Evolutionary conservation across 2,113 vertebrate species (phyloP), one percentile per base, ranked within the genome.

Genomic region (Malurus cyaneus): DNA sequence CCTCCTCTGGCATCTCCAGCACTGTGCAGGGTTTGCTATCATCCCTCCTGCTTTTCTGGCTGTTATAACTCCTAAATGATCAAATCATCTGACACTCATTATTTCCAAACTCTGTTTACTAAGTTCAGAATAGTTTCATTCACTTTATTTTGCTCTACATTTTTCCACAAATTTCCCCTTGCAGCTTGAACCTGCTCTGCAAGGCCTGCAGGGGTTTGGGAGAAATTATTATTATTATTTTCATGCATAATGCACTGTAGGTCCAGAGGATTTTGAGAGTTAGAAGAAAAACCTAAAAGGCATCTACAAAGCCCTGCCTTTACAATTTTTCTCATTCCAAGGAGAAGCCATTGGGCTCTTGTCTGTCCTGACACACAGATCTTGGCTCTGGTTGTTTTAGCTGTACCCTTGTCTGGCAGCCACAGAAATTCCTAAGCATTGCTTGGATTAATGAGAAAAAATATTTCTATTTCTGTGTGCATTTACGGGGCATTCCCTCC

Each of bases 401-500:
- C 34, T 25, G 32, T 3, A 8, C 3, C 7, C 28, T 57, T 18
- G 2, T 16, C 32, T 52, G 25, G 42, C 32, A 41, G 29, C 39
- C 28, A 7, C 19, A 7, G 0, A 2, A 10, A 16, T 80, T 74
- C 15, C n/a, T 71, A 79, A 50, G 25, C 3, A 47, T 39, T 71
- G 25, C 53, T 77, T 80, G 7, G 15, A 64, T 25, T 52, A 41
- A 4, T 19, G 26, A 47, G 65, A 52, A 60, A 34, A 5, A 29
- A 0, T 8, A 6, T 34, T 86, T 36, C 2, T 14, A 8, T 61
- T 26, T 69, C 1, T 44, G 2, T 25, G 5, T 28, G 6, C 28
- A 25, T 57, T 66, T 66, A 59, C 10, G 9, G 20, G 31, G 18
- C 19, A 39, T 73, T 73, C 6, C 11, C 23, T 44, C 53, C n/a